Conservation (phyloP, 2,113 vertebrate genomes). For the Corythornis vintsioides region DNA sequence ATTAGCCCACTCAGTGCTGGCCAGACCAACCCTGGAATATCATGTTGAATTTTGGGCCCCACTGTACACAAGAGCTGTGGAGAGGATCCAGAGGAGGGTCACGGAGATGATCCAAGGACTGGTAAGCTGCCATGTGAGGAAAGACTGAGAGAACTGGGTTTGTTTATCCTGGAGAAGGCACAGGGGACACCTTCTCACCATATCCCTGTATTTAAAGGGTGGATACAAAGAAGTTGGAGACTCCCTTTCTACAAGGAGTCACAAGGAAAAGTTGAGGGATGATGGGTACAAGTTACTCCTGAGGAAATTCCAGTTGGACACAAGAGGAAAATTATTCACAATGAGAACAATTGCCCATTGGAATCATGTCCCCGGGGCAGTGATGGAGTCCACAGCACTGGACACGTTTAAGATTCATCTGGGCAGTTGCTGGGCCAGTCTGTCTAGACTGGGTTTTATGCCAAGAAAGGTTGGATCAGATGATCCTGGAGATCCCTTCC, state of each 20-base stretch:
- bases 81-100: neutral
- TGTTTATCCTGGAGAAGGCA: neutral
- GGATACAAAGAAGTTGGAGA: neutral
- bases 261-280: neutral
- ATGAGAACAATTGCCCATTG: neutral
- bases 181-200: neutral
- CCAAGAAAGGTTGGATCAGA: neutral
- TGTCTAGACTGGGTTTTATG: neutral
- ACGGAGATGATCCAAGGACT: neutral
- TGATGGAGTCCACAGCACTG: neutral
- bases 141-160: neutral
- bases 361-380: neutral
- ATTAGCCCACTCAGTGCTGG: neutral
- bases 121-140: neutral
- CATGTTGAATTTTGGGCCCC: neutral
- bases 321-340: neutral
- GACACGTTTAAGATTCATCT: neutral
- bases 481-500: neutral
- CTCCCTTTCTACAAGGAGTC: neutral
- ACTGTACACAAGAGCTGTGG: neutral
- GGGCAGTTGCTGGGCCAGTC: neutral
- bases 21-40: neutral
- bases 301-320: neutral
- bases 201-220: neutral
- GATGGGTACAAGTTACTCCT: neutral